Conservation (phyloP, 1,140 invertebrate genomes). For the Drosophila pruinosa region DNA sequence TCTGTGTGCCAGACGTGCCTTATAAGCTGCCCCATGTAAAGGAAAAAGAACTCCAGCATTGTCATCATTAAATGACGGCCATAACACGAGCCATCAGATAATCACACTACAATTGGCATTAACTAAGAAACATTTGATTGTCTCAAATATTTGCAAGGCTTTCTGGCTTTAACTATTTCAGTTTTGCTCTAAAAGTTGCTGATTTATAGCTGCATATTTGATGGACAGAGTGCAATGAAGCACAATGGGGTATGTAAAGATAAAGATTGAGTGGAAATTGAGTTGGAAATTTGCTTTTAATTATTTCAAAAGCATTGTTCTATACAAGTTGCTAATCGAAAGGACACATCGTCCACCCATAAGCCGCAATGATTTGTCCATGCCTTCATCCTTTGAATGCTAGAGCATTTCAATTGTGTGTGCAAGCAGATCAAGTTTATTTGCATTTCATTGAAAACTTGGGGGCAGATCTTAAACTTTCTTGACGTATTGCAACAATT, state of each 20-base stretch:
- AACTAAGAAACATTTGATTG: neutral
- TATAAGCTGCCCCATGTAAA: slow-evolving; percentile 69
- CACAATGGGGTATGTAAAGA: no score
- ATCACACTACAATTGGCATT: neutral
- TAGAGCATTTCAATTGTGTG: neutral
- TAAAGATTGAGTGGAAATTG: no score
- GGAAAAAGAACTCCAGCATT: slow-evolving; percentile 35
- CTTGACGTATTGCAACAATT: slow-evolving; percentile 1
- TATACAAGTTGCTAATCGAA: no score
- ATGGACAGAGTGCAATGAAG: neutral
- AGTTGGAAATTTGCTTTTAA: no score
- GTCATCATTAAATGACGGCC: slow-evolving; percentile 41
- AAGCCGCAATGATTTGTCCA: neutral
- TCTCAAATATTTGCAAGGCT: neutral
- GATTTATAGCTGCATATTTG: neutral
- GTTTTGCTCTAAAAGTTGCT: no score
- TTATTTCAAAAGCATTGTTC: no score
- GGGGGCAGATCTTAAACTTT: neutral
- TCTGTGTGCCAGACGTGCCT: slow-evolving; percentile 54
- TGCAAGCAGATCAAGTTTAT: neutral
- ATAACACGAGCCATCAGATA: neutral
- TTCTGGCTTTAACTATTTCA: neutral
- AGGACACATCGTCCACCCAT: no score
- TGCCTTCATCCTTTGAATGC: no score
- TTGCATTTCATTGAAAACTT: slow-evolving; percentile 3